Percentiles rank a stretch among this genome's conserved stretches.
Evolutionary conservation across 2,113 vertebrate species (phyloP).

Genomic region (Salvelinus fontinalis): DNA sequence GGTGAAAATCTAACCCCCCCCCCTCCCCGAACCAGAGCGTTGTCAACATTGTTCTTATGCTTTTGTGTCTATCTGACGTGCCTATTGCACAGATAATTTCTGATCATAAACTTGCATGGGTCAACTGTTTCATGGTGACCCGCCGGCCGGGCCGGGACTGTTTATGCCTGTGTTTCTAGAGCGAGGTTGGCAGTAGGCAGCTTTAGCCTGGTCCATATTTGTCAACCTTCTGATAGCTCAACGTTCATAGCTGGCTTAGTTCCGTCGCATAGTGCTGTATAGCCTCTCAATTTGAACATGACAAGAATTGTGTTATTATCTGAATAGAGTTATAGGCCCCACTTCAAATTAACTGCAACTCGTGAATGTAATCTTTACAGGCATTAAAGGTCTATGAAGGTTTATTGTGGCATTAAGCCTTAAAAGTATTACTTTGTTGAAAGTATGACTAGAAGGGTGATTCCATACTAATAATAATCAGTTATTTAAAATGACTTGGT

Average conservation of each 20-base stretch:
- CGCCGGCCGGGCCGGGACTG: background rate
- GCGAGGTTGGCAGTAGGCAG: constrained; percentile 6
- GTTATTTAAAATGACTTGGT: background rate
- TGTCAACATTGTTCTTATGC: constrained; percentile 54
- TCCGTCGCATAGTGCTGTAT: background rate
- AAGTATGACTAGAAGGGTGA: too few species aligned
- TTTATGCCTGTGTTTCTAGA: constrained; percentile 14
- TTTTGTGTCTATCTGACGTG: constrained; percentile 34
- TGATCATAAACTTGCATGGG: constrained; percentile 40
- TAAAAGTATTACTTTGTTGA: too few species aligned
- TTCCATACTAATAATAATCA: background rate
- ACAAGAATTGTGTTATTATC: background rate
- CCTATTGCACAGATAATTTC: constrained; percentile 54
- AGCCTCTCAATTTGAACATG: background rate
- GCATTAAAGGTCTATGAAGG: too few species aligned
- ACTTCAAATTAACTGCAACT: too few species aligned
- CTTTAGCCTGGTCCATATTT: constrained; percentile 2
- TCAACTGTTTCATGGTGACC: constrained; percentile 20
- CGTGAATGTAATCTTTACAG: too few species aligned
- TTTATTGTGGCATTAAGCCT: too few species aligned
- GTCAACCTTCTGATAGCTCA: background rate
- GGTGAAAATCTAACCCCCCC: constrained; percentile 36
- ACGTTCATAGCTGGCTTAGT: background rate
- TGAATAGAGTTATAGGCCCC: too few species aligned
- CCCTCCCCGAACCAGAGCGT: constrained; percentile 39